Evolutionary conservation across 2,888 invertebrate genomes (phyloP), one percentile per base, ranked within the genome.

Genomic region (Abrostola tripartita): DNA sequence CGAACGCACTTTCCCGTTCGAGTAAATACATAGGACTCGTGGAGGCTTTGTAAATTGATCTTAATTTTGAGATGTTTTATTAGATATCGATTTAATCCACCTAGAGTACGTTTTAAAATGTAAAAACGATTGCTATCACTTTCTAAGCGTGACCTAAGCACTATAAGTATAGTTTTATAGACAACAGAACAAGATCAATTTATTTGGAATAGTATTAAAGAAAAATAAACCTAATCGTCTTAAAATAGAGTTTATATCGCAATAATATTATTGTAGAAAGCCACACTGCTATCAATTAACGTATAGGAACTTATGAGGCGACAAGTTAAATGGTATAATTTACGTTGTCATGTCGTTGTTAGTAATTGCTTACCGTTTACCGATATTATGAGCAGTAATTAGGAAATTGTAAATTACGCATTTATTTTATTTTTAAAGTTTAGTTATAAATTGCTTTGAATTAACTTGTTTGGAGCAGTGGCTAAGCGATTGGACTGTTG

Each of bases 241-340:
- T 0, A 0, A 0, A 2, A 12, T 72, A 76, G 35, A 54, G 74
- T 61, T 41, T 10, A 38, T 38, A 60, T 55, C 57, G 12, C 12
- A 44, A 7, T 57, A 11, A 47, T 24, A 6, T 1, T 5, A 12
- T 36, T 9, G 24, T 35, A 11, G 4, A 76, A 72, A 77, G 77
- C 60, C 9, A 44, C n/a, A n/a, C 8, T 9, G 41, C 38, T 70
- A 59, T 42, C 40, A 61, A 58, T 61, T 69, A 63, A 42, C 35
- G 37, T 65, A 55, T 42, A 72, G 78, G 71, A 72, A 72, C 68
- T 67, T 59, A 51, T 54, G 54, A 66, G 49, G 77, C 59, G 71
- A 72, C 77, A 61, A 67, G 11, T 50, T 55, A 77, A 76, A 53
- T 67, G 41, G 36, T 37, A 12, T 72, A 36, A 71, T 66, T 76